Base-by-base conservation (phyloP, 1,140 invertebrate species). In the Conopomorpha cramerella region DNA sequence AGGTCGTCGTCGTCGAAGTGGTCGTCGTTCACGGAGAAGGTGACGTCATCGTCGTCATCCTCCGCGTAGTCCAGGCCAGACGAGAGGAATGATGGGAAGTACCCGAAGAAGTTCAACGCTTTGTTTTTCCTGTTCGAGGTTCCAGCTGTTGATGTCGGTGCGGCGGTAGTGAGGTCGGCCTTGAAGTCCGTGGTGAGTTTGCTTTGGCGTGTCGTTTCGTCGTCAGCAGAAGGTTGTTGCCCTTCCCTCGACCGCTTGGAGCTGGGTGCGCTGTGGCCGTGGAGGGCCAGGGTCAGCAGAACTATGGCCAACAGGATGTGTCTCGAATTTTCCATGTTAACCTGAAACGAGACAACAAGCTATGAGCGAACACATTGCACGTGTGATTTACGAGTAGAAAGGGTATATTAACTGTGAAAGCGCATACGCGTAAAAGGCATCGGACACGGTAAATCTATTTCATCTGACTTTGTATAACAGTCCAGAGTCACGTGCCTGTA, bases 71-170 rank as follows among this genome's bases (percentile, higher is more conserved):
- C 73, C 4, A 68, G 41, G 3, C 73, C 63, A 1, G 68, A 68
- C 0, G 68, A 57, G 13, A 71, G 46, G 30, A 65, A 76, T 2
- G 74, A 67, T 0, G 77, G 77, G 32, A 67, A 67, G 40, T 63
- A 79, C 6, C 74, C 67, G 36, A 76, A 71, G 16, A 76, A 49
- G 11, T 72, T 67, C 1, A 79, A 48, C 1, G 77, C 74, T 55
- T 79, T 79, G 43, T 78, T 79, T 39, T 61, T 53, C 39, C 77
- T 64, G 16, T 51, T 62, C n/a, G n/a, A n/a, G n/a, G n/a, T n/a
- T n/a, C n/a, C n/a, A n/a, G n/a, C n/a, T n/a, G n/a, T n/a, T n/a
- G n/a, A n/a, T 8, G 50, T 52, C 0, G 57, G 54, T 36, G 42
- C 26, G 14, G 60, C 41, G 1, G 56, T 55, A 2, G 70, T 62